Base-by-base conservation (phyloP, 2,888 invertebrate species). In the Chirona hameri region DNA sequence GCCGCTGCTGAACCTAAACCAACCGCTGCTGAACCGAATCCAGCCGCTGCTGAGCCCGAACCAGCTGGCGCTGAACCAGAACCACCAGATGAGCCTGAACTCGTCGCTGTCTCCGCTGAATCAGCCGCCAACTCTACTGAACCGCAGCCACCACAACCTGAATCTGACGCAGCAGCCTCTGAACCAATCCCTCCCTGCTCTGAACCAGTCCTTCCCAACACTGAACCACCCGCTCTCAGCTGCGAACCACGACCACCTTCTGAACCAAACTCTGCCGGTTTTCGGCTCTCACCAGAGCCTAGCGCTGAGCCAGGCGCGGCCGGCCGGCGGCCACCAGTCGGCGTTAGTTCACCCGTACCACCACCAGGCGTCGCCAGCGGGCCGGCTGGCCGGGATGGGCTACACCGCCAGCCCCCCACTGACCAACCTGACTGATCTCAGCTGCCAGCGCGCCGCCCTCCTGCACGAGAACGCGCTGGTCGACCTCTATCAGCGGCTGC, bases 401-500 rank as follows among this genome's bases (percentile, higher is more conserved):
- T 52, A 80, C 80, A 80, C 80, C 14, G 48, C 52, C 80, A 80
- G 80, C 21, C 80, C 80, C 5, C 80, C 80, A 29, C 80, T 80
- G 14, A 80, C 80, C 29, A 55, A 27, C 2, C 80, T 80, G n/a
- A 80, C 80, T 29, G 80, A 80, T 29, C 80, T 80, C 52, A 80
- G 80, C 29, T 80, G 48, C 29, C 80, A 80, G 18, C 80, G 80
- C 48, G 80, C 80, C 80, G 52, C 80, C 1, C 76, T 76, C 52
- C 80, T 80, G 29, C 80, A 80, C 29, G 80, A 80, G 29, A 80
- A 55, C 80, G 52, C 52, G 27, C 80, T 80, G n/a, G 27, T 80
- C 27, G 80, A 80, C 52, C 80, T 80, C 52, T 80, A 80, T 21
- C 80, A 55, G 80, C 80, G 80, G 52, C 48, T 80, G 80, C 80